phyloP scores from a whole-genome alignment of 92 coral and sea anemone genomes.

The Epizoanthus ramosus region DNA sequence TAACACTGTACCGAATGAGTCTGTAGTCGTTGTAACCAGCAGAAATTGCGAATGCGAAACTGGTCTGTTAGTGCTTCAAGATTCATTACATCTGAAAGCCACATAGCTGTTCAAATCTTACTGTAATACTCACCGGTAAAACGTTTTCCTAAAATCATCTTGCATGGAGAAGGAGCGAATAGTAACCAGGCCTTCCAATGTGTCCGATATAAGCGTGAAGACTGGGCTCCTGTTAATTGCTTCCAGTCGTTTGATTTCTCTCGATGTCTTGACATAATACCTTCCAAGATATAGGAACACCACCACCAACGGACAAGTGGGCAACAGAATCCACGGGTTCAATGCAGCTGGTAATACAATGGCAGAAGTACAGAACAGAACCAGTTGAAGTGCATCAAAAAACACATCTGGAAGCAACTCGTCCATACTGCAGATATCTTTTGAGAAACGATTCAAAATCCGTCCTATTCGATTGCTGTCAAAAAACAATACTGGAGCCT shows the following conservation, averaged over 20 bases:
- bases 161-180: conserved; percentile 67
- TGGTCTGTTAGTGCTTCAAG: too few relatives aligned
- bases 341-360: conserved; percentile 58
- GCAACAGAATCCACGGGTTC: conserved; percentile 64
- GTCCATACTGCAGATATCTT: conserved; percentile 71
- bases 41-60: too few relatives aligned
- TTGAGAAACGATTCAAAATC: conserved; percentile 66
- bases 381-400: conserved; percentile 64
- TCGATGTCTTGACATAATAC: conserved; percentile 57
- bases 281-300: conserved; percentile 55
- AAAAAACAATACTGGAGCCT: conserved; percentile 66
- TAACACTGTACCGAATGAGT: too few relatives aligned
- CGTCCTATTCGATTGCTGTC: conserved; percentile 68
- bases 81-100: too few relatives aligned
- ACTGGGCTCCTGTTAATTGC: conserved; percentile 76
- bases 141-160: conserved; percentile 53
- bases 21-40: too few relatives aligned
- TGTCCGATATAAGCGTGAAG: conserved; percentile 67
- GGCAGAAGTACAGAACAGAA: conserved; percentile 56
- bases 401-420: conserved; percentile 66
- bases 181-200: conserved; percentile 72
- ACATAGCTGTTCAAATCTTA: too few relatives aligned
- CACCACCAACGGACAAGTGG: conserved; percentile 45
- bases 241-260: conserved; percentile 69
- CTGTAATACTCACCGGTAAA: conserved; percentile 50